phyloP scores from a whole-genome alignment of 2,888 invertebrate genomes.

The Leptopilina syphax region DNA sequence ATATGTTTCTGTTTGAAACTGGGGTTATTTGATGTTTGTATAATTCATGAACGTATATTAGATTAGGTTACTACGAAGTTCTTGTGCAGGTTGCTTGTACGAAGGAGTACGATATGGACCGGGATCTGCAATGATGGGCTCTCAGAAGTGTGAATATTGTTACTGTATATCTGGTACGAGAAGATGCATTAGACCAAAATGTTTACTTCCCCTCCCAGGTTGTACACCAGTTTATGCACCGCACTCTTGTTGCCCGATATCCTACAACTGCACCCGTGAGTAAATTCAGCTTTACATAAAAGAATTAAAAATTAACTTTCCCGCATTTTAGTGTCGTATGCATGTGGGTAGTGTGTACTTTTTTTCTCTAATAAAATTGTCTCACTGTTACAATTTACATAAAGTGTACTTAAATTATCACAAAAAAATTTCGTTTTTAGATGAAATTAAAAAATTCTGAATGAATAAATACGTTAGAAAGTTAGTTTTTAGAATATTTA shows the following conservation, averaged over 20 bases:
- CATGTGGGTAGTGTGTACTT: too few relatives aligned
- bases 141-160: conserved; percentile 90
- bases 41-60: conserved; percentile 14
- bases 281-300: conserved; percentile 49
- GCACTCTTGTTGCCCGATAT: conserved; percentile 88
- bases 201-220: conserved; percentile 86
- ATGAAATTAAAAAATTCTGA: too few relatives aligned
- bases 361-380: not conserved
- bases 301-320: conserved; percentile 41
- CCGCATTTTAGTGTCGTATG: not conserved
- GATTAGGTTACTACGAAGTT: conserved; percentile 6
- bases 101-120: conserved; percentile 86
- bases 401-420: too few relatives aligned
- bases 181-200: conserved; percentile 88
- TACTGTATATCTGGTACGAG: conserved; percentile 83
- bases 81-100: conserved; percentile 82
- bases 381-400: not conserved
- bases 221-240: conserved; percentile 82
- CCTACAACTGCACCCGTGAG: conserved; percentile 83
- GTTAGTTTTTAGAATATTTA: too few relatives aligned
- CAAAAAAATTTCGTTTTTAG: too few relatives aligned
- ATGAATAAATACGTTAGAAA: too few relatives aligned
- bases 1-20: conserved; percentile 45
- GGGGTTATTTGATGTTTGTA: conserved; percentile 9
- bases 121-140: conserved; percentile 90